Evolutionary conservation across 2,797 vertebrate species (phyloP), one percentile per base, ranked within the genome.

Genomic region (Enteromius paludinosus): DNA sequence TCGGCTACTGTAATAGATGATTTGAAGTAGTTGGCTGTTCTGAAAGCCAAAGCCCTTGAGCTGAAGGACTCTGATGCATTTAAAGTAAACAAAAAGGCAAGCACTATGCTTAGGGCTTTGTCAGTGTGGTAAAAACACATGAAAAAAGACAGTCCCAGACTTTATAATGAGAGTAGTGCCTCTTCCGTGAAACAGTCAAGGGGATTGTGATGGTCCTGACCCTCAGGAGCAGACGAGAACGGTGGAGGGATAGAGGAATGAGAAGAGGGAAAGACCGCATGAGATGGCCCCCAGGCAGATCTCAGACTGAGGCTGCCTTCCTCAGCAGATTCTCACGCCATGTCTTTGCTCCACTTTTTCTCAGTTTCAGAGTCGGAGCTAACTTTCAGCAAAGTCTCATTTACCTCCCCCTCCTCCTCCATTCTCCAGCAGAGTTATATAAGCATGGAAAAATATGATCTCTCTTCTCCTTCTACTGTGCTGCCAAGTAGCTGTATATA

Each of bases 261-360:
- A 64, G 74, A 65, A 69, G 45, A 75, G 72, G 66, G 75, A 59
- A 79, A 65, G 84, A 77, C 61, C 33, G 45, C 64, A 81, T 78
- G 82, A 83, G 80, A 86, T 79, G 81, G 64, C 82, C 82, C 78
- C 66, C 62, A 78, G 79, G 86, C 81, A 81, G 79, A 84, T 79
- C 73, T 87, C 75, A 70, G 85, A 78, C 85, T 61, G 35, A 70
- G 61, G 79, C 73, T 73, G 76, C 77, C 70, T 79, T 86, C 75
- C 76, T 82, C 75, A 72, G 84, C 81, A 83, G 73, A 86, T 87
- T 86, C 87, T 88, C 86, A 90, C 83, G 83, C 83, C 83, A 88
- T 84, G 76, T 81, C 79, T 81, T 83, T 78, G 83, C 87, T 88
- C 85, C 68, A 87, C 87, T 88, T 87, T 81, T 54, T 52, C 86